Conservation (phyloP, 37 sponge, comb jelly and placozoan genomes). For the Bolinopsis microptera region DNA sequence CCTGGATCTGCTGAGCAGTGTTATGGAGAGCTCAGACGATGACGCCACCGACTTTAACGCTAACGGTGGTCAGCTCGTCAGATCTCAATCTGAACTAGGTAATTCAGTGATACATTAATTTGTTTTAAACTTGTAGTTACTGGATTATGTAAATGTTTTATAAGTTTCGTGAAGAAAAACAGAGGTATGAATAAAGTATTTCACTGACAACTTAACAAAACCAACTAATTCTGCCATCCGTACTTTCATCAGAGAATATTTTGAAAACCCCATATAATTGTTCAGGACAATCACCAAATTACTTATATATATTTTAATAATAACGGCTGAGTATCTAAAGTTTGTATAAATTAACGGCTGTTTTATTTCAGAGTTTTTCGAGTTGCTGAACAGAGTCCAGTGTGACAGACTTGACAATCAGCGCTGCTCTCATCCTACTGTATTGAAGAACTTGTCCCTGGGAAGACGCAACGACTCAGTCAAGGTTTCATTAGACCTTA, state of each 20-base stretch:
- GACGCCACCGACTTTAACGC: neutral
- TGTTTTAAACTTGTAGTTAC: too few species aligned
- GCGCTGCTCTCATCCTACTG: constrained; percentile 33
- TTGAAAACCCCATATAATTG: too few species aligned
- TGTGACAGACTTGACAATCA: constrained; percentile 49
- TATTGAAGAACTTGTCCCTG: constrained; percentile 10
- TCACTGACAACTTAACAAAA: too few species aligned
- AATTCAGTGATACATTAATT: too few species aligned
- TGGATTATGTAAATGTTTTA: too few species aligned
- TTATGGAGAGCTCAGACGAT: neutral
- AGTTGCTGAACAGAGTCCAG: constrained; percentile 43
- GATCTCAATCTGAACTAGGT: constrained; percentile 24
- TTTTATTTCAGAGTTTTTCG: constrained; percentile 51
- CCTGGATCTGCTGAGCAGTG: constrained; percentile 17
- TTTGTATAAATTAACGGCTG: too few species aligned
- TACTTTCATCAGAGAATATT: too few species aligned
- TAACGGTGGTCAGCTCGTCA: neutral
- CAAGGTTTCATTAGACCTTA: neutral
- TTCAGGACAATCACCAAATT: too few species aligned
- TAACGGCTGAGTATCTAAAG: too few species aligned
- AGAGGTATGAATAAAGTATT: too few species aligned
- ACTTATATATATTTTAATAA: too few species aligned
- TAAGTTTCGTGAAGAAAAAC: neutral
- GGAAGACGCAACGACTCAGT: neutral
- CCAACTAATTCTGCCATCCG: too few species aligned